Evolutionary conservation across 2,797 vertebrate genomes (phyloP).

Genomic region (Micropoecilia bifurca): DNA sequence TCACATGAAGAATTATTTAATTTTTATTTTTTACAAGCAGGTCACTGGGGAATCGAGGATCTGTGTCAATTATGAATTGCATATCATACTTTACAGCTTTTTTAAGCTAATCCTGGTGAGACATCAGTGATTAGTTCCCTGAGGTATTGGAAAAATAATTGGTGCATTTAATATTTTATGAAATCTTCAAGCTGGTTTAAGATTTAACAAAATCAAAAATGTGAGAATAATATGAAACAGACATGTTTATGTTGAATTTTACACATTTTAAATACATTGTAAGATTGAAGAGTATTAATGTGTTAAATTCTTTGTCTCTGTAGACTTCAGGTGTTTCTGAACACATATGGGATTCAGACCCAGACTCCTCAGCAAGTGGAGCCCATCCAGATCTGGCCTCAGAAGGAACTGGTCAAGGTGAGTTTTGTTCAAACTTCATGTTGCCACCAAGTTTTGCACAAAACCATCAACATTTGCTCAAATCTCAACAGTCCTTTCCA

Average conservation of each 20-base stretch:
- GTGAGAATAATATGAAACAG: neutral
- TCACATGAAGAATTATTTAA: neutral
- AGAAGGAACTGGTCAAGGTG: conserved; percentile 98
- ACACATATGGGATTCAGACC: conserved; percentile 97
- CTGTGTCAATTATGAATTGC: neutral
- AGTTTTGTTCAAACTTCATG: conserved; percentile 16
- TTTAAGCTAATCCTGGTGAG: neutral
- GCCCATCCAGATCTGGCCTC: conserved; percentile 98
- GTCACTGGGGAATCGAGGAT: neutral
- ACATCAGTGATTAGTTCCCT: neutral
- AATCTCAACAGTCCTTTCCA: accelerated
- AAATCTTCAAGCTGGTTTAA: neutral
- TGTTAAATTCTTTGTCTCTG: conserved; percentile 17
- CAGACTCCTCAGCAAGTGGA: conserved; percentile 98
- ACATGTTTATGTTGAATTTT: neutral
- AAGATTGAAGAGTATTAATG: neutral
- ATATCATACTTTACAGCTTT: neutral
- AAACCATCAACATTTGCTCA: neutral
- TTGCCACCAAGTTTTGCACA: neutral
- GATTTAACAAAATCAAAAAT: neutral
- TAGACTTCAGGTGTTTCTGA: conserved; percentile 98
- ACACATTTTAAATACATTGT: no score
- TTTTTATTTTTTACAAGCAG: neutral
- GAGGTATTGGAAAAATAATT: neutral
- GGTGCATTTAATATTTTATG: neutral